Conservation (phyloP, 2,888 invertebrate genomes). For the Parelbella ahira region DNA sequence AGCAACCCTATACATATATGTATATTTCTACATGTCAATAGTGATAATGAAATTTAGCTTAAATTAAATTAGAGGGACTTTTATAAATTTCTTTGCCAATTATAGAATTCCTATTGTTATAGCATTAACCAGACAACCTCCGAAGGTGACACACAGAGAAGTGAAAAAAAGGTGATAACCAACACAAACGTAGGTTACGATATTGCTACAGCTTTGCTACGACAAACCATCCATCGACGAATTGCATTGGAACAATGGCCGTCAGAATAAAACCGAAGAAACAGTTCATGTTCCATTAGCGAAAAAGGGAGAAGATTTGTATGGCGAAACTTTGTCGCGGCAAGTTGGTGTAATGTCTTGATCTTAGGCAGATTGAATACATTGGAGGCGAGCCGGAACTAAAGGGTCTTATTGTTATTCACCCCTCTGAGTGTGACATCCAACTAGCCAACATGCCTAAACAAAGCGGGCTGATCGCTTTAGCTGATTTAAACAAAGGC, state of each 20-base stretch:
- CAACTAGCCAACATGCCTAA: constrained; percentile 57
- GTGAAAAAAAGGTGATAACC: constrained; percentile 7
- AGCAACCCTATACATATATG: too few species aligned
- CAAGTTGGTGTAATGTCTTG: constrained; percentile 49
- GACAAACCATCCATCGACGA: constrained; percentile 9
- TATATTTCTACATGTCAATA: too few species aligned
- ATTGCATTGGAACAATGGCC: constrained; percentile 19
- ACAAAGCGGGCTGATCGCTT: constrained; percentile 47
- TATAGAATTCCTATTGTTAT: too few species aligned
- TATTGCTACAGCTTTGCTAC: constrained; percentile 12
- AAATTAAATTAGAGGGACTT: too few species aligned
- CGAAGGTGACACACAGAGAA: constrained; percentile 3
- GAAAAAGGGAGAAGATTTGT: constrained; percentile 32
- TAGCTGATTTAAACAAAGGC: constrained; percentile 5
- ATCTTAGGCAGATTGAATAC: constrained; percentile 71
- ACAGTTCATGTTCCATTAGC: constrained; percentile 27
- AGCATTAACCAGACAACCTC: too few species aligned
- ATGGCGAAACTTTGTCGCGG: constrained; percentile 39
- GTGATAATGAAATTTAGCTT: too few species aligned
- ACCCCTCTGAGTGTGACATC: constrained; percentile 63
- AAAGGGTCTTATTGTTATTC: constrained; percentile 76
- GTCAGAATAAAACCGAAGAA: constrained; percentile 17
- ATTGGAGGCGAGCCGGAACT: constrained; percentile 59
- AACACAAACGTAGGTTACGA: constrained; percentile 3
- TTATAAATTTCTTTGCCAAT: too few species aligned